phyloP scores from a whole-genome alignment of 2,888 invertebrate species.

The Hydriomena furcata region DNA sequence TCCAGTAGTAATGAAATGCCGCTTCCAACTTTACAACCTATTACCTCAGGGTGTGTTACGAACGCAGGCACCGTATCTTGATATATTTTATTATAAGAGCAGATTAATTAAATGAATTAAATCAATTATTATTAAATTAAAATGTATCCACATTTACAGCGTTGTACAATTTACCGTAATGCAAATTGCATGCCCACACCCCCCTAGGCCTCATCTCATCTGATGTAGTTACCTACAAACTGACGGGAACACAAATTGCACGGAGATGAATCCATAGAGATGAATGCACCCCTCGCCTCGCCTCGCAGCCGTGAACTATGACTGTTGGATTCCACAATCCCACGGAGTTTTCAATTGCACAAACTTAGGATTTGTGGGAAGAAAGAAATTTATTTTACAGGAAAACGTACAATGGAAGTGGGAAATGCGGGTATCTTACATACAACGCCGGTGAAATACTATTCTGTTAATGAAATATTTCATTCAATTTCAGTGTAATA shows the following conservation, averaged over 20 bases:
- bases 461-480: too few species aligned
- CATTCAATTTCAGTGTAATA: too few species aligned
- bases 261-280: conserved; percentile 2
- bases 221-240: conserved; percentile 19
- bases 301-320: not conserved
- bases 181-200: too few species aligned
- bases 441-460: too few species aligned
- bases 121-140: too few species aligned
- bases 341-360: not conserved
- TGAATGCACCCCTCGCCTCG: too few species aligned
- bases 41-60: conserved; percentile 25
- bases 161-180: too few species aligned
- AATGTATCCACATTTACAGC: too few species aligned
- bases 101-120: too few species aligned
- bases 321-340: not conserved
- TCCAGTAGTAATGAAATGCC: conserved; percentile 31
- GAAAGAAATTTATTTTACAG: not conserved
- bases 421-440: not conserved
- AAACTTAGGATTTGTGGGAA: not conserved
- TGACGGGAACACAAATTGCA: conserved; percentile 24
- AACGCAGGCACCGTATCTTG: too few species aligned
- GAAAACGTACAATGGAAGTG: not conserved
- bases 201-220: not conserved
- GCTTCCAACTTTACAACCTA: conserved; percentile 38
- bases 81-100: too few species aligned